Evolutionary conservation across 2,888 invertebrate species (phyloP), one percentile per base, ranked within the genome.

Genomic region (Baronia brevicornis): DNA sequence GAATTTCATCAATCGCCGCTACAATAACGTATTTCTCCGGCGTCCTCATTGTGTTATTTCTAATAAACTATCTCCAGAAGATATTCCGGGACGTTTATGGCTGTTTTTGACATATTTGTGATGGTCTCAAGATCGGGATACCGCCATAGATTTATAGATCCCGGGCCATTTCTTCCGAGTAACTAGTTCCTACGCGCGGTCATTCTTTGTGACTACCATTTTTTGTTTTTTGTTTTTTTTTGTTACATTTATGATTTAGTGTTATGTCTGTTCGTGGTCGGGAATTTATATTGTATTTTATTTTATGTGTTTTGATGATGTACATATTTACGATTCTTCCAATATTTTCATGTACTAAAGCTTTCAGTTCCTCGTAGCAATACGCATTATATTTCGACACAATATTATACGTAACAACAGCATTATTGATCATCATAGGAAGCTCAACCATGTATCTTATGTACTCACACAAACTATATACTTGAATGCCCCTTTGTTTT

Each of bases 21-120:
- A 58, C 63, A 62, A 64, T 62, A 49, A 46, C 48, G 42, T 44
- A 66, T 63, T 59, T 59, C 54, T 42, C 38, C 44, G 41, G 48
- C 49, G 28, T 22, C 41, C 57, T 65, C 68, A 71, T 73, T 72
- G 74, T 74, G 58, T 60, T 60, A 54, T 55, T 47, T 51, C 60
- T 66, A 74, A 79, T 78, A 77, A 77, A 78, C 68, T 68, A 77
- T 74, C 70, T 63, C 54, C 48, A 44, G 58, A 61, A 57, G 61
- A 69, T 66, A 62, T 57, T 62, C 60, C 42, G 50, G 51, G 70
- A 69, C 69, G 56, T 66, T 74, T 77, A 77, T 73, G 58, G 68
- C 64, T 64, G 43, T 60, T 68, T 72, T 56, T 79, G 82, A 82
- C 82, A 80, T 79, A 78, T 80, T 80, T 80, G 80, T 82, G 82